Base-by-base conservation (phyloP, 2,797 vertebrate genomes). In the Myotis vivesi region DNA sequence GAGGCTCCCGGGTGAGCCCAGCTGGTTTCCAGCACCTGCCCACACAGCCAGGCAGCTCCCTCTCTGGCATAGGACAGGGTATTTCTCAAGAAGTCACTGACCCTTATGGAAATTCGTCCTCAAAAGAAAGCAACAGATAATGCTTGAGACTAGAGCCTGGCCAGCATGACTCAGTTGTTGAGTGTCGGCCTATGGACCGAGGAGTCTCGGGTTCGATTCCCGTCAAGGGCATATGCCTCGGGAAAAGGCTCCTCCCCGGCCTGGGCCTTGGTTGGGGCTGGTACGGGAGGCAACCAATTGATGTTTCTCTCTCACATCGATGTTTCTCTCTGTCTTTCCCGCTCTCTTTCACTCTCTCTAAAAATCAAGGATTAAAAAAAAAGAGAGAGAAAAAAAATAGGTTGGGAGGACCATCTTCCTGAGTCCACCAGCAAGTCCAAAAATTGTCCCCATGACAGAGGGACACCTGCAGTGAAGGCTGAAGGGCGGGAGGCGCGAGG, bases 401-500 rank as follows among this genome's bases (percentile, higher is more conserved):
- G 41, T 12, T 30, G 22, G 72, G 57, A 46, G 72, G 13, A 38
- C 51, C 2, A 1, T 28, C 59, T 33, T 10, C 51, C 11, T 68
- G 10, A 44, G 13, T 12, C 16, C 1, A 62, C 22, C 53, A 28
- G n/a, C 68, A 71, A 72, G 30, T 7, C 4, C 1, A 16, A 46
- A 73, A 38, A 20, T 19, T 8, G 59, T 16, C 87, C 30, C 46
- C 16, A 30, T 20, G 11, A 51, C 84, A n/a, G 6, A 23, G 51
- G 64, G 38, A 6, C 15, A 5, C 12, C 0, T 0, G 10, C 0
- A 28, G 44, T 0, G 25, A 71, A 53, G 28, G 23, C 8, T 16
- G 7, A n/a, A 46, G 44, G 33, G 33, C 3, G 1, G 51, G 57
- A 73, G 62, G 38, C 0, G 1, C 0, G 3, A 51, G 33, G 51